Conservation (phyloP, 2,113 vertebrate genomes). For the Hassar affinis region DNA sequence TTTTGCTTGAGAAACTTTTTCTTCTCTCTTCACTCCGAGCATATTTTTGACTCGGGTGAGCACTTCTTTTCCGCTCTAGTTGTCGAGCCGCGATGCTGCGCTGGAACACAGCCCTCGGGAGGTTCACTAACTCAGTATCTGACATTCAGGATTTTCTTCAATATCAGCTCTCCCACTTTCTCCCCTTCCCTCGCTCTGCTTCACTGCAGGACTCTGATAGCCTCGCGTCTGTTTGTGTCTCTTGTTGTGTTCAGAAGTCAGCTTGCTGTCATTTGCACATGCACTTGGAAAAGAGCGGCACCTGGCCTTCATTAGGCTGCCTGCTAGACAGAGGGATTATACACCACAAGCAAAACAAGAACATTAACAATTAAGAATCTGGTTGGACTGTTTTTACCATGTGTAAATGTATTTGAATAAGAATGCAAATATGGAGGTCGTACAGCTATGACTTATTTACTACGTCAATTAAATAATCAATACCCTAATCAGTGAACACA, state of each 20-base stretch:
- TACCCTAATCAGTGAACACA: background rate
- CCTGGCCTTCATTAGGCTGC: conserved; percentile 4
- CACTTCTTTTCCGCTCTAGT: conserved; percentile 50
- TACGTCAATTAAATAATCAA: background rate
- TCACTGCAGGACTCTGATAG: conserved; percentile 35
- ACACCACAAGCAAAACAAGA: background rate
- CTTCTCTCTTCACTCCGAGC: conserved; percentile 17
- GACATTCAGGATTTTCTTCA: conserved; percentile 43
- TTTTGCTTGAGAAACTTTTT: conserved; percentile 21
- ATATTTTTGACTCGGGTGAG: conserved; percentile 35
- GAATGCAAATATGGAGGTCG: background rate
- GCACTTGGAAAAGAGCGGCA: conserved; percentile 11
- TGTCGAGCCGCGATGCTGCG: conserved; percentile 27
- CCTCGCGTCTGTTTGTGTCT: conserved; percentile 39
- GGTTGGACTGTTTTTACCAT: background rate
- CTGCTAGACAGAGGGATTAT: conserved; percentile 8
- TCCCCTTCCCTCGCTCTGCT: conserved; percentile 14
- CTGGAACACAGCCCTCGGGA: conserved; percentile 43
- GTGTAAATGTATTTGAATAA: background rate
- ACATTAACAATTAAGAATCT: background rate
- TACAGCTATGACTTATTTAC: background rate
- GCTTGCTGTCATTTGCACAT: conserved; percentile 38
- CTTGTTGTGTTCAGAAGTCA: conserved; percentile 28
- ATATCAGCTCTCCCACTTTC: conserved; percentile 33
- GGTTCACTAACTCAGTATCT: conserved; percentile 45